These are phyloP conservation scores for Ectemnius continuus DNA, from an alignment of 2,888 invertebrate genomes.

Conservation along the genomic window DNA sequence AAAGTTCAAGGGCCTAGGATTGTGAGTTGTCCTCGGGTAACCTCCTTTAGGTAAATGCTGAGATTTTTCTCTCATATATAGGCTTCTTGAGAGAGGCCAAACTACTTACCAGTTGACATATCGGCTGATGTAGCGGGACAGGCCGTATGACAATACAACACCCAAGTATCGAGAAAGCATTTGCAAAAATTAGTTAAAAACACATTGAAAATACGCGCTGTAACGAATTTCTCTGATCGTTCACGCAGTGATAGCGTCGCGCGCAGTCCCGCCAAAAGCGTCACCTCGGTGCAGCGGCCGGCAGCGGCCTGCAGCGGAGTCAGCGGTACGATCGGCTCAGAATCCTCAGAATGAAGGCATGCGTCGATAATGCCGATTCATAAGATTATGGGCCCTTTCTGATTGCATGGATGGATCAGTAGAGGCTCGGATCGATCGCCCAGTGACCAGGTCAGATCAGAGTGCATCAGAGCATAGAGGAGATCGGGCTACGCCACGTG, in stretches of 20 bases:
- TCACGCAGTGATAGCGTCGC: background rate
- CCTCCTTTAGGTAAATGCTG: background rate
- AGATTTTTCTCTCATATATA: background rate
- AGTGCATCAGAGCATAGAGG: too few relatives aligned
- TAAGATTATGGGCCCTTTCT: too few relatives aligned
- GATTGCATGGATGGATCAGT: too few relatives aligned
- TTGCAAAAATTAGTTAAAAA: background rate
- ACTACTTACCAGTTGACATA: background rate
- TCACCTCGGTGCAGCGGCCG: too few relatives aligned
- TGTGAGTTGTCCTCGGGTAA: background rate
- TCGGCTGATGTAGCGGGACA: background rate
- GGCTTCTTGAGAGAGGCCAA: too few relatives aligned
- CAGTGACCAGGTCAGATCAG: too few relatives aligned
- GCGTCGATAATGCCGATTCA: too few relatives aligned
- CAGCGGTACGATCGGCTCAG: too few relatives aligned
- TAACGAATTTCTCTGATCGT: background rate
- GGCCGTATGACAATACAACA: background rate
- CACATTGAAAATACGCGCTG: background rate
- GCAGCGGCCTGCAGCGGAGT: too few relatives aligned
- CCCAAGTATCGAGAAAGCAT: background rate
- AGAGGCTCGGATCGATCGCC: too few relatives aligned
- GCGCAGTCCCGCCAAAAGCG: constrained; percentile 4
- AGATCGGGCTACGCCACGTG: too few relatives aligned
- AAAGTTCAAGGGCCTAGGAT: background rate
- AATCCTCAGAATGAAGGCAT: too few relatives aligned